Base-by-base conservation (phyloP, 2,113 vertebrate genomes). In the Oreochromis tanganicae region DNA sequence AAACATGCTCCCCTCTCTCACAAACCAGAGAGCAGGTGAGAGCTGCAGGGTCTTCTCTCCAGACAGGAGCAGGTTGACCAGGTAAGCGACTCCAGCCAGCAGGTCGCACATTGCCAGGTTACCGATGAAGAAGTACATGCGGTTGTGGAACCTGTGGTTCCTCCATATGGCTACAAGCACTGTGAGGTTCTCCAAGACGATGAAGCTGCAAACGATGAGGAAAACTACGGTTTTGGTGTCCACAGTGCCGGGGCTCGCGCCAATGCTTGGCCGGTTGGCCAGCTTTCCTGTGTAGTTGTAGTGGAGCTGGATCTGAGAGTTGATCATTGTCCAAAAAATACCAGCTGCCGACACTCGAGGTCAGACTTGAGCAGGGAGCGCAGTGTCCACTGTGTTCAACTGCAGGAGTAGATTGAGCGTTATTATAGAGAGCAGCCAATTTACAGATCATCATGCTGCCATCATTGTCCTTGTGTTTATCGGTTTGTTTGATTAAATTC, bases 91-190 rank as follows among this genome's bases (percentile, higher is more conserved):
- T 14, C 98, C 98, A 0, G 98, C 97, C 89, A 99, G 94, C 91
- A 99, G 92, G 95, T 99, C 99, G 59, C 98, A 99, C 85, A 99
- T 96, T 4, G 99, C 99, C 94, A 99, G 95, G 94, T 99, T 99
- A 80, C 96, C 98, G 17, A 99, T 99, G 95, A 99, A 99, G 88
- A 97, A 99, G 96, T 99, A 99, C 98, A 99, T 99, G 87, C 98
- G 97, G 81, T 98, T 99, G 95, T 99, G 98, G 90, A 99, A 98
- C 84, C 95, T 96, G 84, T 98, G 97, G 93, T 99, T 99, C 90
- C 97, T 98, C 98, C 98, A 99, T 94, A 99, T 98, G 87, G 97
- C 98, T 24, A 98, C 95, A 89, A 99, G 93, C 11, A 99, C 98
- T 85, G 98, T 97, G 85, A 99, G 87, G 94, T 99, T 99, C 96